Percentiles rank a stretch among this genome's conserved stretches.
These are phyloP conservation scores for Rhogogaster chlorosoma DNA, from an alignment of 2,888 invertebrate species.

Conservation along the genomic window DNA sequence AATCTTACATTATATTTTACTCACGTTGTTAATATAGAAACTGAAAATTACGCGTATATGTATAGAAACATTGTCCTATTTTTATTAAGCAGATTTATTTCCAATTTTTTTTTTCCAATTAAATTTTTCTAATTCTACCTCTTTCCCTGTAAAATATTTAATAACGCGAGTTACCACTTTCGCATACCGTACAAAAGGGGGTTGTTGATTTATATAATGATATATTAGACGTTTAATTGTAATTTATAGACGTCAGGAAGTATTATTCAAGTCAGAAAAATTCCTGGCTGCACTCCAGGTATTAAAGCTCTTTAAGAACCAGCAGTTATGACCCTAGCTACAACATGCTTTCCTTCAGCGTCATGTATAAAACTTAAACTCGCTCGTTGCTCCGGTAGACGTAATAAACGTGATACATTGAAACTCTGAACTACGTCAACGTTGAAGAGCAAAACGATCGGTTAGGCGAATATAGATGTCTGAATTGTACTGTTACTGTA, in stretches of 20 bases:
- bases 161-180: neutral
- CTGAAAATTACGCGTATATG: neutral
- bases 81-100: neutral
- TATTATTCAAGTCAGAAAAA: neutral
- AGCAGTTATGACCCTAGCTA: constrained; percentile 23
- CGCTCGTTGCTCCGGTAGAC: constrained; percentile 3
- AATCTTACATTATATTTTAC: neutral
- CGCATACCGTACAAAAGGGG: neutral
- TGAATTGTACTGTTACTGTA: neutral
- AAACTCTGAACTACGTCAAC: constrained; percentile 9
- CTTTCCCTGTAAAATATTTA: neutral
- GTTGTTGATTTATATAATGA: neutral
- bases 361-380: constrained; percentile 22
- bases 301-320: constrained; percentile 16
- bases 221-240: constrained; percentile 6
- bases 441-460: neutral
- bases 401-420: constrained; percentile 25
- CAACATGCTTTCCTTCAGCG: neutral
- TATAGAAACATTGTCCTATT: neutral
- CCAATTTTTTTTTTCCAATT: neutral
- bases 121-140: no score
- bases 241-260: constrained; percentile 1
- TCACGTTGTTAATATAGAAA: neutral
- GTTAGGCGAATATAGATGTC: neutral
- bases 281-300: constrained; percentile 9